Conservation (phyloP, 2,888 invertebrate genomes). For the Noctua pronuba region DNA sequence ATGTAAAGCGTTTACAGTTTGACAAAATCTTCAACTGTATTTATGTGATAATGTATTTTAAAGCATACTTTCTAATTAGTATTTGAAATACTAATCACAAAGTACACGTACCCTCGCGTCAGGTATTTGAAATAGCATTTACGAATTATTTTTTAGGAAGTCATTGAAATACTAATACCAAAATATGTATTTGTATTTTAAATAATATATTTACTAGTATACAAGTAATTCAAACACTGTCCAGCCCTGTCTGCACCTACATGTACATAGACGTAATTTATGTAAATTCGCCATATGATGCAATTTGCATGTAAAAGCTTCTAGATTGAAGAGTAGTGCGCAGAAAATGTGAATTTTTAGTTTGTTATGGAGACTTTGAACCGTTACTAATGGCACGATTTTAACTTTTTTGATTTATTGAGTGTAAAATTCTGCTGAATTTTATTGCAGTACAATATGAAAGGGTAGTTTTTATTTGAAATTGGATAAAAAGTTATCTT, state of each 20-base stretch:
- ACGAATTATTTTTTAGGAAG: background rate
- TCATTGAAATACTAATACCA: background rate
- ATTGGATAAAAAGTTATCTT: background rate
- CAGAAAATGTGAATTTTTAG: slow-evolving; percentile 27
- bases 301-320: slow-evolving; percentile 67
- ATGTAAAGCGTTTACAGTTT: background rate
- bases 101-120: background rate
- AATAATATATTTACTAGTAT: background rate
- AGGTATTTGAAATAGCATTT: background rate
- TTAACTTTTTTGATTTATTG: slow-evolving; percentile 8
- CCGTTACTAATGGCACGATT: background rate
- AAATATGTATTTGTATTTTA: background rate
- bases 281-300: slow-evolving; percentile 56
- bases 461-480: background rate
- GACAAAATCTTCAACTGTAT: background rate
- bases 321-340: slow-evolving; percentile 42
- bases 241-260: background rate
- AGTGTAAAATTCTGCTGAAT: slow-evolving; percentile 1
- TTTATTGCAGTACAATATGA: background rate
- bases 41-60: background rate
- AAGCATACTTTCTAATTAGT: background rate
- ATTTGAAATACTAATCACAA: background rate
- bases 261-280: slow-evolving; percentile 52
- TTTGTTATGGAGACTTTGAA: slow-evolving; percentile 15
- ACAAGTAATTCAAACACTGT: background rate